Percentiles rank a stretch among this genome's conserved stretches.
phyloP scores from a whole-genome alignment of 2,113 vertebrate species.

The Cnemophilus loriae region DNA sequence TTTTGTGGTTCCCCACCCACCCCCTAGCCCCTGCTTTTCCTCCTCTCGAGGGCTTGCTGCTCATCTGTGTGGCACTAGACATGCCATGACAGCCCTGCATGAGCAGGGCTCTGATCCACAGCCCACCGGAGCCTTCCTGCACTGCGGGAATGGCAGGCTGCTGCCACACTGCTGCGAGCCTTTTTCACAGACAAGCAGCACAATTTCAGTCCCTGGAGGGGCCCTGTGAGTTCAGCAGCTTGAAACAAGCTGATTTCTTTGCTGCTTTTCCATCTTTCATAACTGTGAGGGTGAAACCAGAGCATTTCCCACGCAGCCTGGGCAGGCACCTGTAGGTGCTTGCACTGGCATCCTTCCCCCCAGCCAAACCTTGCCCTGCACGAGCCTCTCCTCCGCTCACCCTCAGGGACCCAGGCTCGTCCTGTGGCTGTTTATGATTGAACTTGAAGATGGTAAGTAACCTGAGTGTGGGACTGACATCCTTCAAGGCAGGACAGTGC shows the following conservation, averaged over 20 bases:
- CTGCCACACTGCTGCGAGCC: constrained; percentile 85
- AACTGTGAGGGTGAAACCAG: constrained; percentile 53
- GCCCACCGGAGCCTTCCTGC: constrained; percentile 83
- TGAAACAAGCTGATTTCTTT: constrained; percentile 64
- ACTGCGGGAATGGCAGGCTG: constrained; percentile 80
- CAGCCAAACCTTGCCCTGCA: constrained; percentile 7
- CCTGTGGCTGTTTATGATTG: not conserved
- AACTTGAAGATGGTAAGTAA: constrained; percentile 57
- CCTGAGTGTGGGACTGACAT: not conserved
- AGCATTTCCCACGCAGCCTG: constrained; percentile 31
- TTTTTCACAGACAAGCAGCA: constrained; percentile 86
- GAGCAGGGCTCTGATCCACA: constrained; percentile 72
- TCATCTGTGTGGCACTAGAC: not conserved
- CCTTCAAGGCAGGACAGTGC: not conserved
- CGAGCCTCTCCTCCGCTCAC: not conserved
- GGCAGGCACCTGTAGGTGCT: not conserved
- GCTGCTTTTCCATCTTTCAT: constrained; percentile 47
- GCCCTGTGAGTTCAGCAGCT: constrained; percentile 68
- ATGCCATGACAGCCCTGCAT: constrained; percentile 52
- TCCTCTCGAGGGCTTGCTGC: not conserved
- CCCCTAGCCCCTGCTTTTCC: constrained; percentile 6
- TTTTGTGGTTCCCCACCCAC: constrained; percentile 15
- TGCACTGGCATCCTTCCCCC: not conserved
- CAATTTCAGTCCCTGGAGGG: constrained; percentile 70
- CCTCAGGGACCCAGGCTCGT: not conserved